Conservation (phyloP, 2,888 invertebrate genomes). For the Drosophila barbarae region DNA sequence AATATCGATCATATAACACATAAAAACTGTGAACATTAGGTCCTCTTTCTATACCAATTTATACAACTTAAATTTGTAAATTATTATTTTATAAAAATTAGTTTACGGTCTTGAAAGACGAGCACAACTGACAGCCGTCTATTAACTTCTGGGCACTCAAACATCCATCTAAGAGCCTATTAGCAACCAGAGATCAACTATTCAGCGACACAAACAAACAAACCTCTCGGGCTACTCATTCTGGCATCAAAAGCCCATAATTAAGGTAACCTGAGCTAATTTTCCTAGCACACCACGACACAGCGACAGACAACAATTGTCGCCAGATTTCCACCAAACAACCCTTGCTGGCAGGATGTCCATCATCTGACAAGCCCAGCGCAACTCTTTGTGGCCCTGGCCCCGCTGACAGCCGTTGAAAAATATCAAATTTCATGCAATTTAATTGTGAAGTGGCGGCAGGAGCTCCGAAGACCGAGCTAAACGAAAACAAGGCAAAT, state of each 20-base stretch:
- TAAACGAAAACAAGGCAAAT: constrained; percentile 18
- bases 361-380: constrained; percentile 31
- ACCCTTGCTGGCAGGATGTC: constrained; percentile 53
- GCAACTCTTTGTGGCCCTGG: constrained; percentile 50
- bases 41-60: background rate
- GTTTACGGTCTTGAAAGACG: constrained; percentile 22
- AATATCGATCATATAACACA: background rate
- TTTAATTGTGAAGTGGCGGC: constrained; percentile 69
- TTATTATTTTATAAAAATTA: background rate
- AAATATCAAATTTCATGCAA: constrained; percentile 76
- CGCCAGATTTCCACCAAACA: constrained; percentile 38
- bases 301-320: constrained; percentile 55
- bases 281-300: constrained; percentile 42
- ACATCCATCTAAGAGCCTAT: constrained; percentile 37
- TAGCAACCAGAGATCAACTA: constrained; percentile 51
- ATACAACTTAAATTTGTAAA: background rate
- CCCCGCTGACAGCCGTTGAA: constrained; percentile 55
- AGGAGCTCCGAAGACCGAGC: constrained; percentile 38
- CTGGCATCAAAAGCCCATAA: constrained; percentile 50
- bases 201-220: constrained; percentile 49
- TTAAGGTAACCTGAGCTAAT: constrained; percentile 73
- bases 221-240: constrained; percentile 29
- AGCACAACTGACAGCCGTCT: constrained; percentile 36
- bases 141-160: constrained; percentile 43
- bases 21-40: background rate